A percentile compares a stretch with the other conserved stretches of the same genome.
Conservation (phyloP, 1,140 invertebrate species). For the Ceratina japonica region DNA sequence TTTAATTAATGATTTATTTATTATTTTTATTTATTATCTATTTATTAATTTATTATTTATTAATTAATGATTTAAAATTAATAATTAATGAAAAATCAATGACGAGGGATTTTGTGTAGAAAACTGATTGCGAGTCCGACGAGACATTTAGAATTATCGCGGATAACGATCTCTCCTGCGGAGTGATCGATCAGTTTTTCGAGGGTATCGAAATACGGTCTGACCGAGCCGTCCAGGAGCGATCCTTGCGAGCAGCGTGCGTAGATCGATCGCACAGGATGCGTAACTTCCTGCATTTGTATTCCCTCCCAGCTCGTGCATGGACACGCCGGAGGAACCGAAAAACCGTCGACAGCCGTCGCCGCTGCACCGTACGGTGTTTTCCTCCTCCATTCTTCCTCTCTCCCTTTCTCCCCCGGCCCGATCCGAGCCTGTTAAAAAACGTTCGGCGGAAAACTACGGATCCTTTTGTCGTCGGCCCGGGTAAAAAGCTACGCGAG, state of each 20-base stretch:
- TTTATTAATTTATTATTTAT: too few relatives aligned
- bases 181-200: too few relatives aligned
- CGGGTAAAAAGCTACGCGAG: slow-evolving; percentile 5
- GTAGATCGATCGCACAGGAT: slow-evolving; percentile 60
- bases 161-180: neutral
- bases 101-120: too few relatives aligned
- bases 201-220: too few relatives aligned
- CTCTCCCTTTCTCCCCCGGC: neutral
- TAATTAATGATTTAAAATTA: too few relatives aligned
- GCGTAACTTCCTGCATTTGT: slow-evolving; percentile 64
- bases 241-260: slow-evolving; percentile 27
- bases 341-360: slow-evolving; percentile 53
- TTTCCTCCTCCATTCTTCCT: slow-evolving; percentile 1
- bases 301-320: slow-evolving; percentile 41
- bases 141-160: neutral
- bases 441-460: slow-evolving; percentile 58
- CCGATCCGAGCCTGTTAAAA: slow-evolving; percentile 53
- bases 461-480: slow-evolving; percentile 50
- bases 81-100: too few relatives aligned
- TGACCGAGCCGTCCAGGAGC: slow-evolving; percentile 30
- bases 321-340: slow-evolving; percentile 42
- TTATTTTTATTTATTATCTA: too few relatives aligned
- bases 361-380: slow-evolving; percentile 42
- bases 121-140: too few relatives aligned
- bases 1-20: too few relatives aligned